Percentiles rank a stretch among this genome's conserved stretches.
Evolutionary conservation across 2,888 invertebrate species (phyloP).

Genomic region (Harpagoxenus sublaevis): DNA sequence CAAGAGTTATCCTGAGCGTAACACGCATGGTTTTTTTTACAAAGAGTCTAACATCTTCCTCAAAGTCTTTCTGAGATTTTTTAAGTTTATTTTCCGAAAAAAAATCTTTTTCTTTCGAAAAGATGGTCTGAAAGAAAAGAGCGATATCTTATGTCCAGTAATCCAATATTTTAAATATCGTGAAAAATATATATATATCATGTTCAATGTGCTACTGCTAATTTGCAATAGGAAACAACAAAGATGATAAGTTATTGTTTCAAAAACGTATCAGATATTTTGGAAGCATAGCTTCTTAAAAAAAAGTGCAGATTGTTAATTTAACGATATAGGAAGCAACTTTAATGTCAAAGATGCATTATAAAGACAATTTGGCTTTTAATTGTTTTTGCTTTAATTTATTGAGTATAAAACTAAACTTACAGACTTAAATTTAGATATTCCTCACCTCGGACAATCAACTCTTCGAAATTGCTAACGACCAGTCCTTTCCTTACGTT

Average conservation of each 20-base stretch:
- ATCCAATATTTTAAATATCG: slow-evolving; percentile 46
- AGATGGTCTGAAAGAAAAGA: neutral
- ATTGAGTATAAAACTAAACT: neutral
- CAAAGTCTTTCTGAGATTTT: neutral
- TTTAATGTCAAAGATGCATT: neutral
- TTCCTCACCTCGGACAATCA: slow-evolving; percentile 91
- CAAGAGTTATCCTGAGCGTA: neutral
- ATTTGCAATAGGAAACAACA: neutral
- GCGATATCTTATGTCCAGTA: slow-evolving; percentile 26
- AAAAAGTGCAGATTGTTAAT: neutral
- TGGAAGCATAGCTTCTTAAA: neutral
- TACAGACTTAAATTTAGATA: slow-evolving; percentile 21
- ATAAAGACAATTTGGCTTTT: neutral
- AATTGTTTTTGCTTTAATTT: neutral
- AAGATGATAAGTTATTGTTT: neutral
- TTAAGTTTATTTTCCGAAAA: neutral
- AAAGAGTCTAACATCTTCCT: slow-evolving; percentile 6
- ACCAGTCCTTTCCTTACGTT: slow-evolving; percentile 97
- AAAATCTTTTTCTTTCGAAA: neutral
- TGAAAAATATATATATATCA: slow-evolving; percentile 20
- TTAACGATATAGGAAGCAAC: neutral
- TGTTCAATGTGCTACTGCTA: neutral
- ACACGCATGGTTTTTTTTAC: neutral
- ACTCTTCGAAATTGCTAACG: slow-evolving; percentile 96
- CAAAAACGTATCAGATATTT: neutral